Evolutionary conservation across 2,113 vertebrate genomes (phyloP).

Genomic region (Tichodroma muraria): DNA sequence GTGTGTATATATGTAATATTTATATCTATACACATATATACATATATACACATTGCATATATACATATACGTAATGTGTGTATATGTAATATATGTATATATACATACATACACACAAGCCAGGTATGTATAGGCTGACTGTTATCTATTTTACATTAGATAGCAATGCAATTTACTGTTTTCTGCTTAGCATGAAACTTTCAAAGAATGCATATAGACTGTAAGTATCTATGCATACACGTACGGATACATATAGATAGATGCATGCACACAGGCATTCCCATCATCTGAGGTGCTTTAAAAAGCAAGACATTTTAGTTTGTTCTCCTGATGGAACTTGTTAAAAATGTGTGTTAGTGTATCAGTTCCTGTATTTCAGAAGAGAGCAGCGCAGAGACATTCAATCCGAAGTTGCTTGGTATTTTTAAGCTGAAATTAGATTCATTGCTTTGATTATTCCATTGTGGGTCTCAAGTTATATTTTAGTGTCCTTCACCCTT

Average conservation of each 20-base stretch:
- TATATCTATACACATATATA: not conserved
- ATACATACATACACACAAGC: not conserved
- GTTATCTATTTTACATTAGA: not conserved
- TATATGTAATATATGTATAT: not conserved
- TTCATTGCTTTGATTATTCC: slow-evolving; percentile 91
- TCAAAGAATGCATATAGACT: not conserved
- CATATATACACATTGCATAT: not conserved
- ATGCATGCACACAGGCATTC: not conserved
- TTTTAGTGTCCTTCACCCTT: slow-evolving; percentile 89
- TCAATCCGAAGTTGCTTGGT: slow-evolving; percentile 70
- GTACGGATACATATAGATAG: not conserved
- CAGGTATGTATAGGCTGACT: not conserved
- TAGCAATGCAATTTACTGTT: not conserved
- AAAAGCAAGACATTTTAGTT: not conserved
- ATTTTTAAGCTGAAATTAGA: slow-evolving; percentile 92
- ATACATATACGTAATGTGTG: not conserved
- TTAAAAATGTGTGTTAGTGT: not conserved
- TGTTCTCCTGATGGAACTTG: not conserved
- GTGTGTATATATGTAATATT: not conserved
- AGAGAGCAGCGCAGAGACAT: not conserved
- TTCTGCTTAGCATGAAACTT: not conserved
- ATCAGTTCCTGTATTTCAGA: not conserved
- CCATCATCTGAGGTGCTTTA: not conserved
- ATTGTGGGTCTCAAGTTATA: slow-evolving; percentile 82
- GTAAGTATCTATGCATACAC: not conserved